phyloP scores from a whole-genome alignment of 2,888 invertebrate species.

The Aethes cnicana region DNA sequence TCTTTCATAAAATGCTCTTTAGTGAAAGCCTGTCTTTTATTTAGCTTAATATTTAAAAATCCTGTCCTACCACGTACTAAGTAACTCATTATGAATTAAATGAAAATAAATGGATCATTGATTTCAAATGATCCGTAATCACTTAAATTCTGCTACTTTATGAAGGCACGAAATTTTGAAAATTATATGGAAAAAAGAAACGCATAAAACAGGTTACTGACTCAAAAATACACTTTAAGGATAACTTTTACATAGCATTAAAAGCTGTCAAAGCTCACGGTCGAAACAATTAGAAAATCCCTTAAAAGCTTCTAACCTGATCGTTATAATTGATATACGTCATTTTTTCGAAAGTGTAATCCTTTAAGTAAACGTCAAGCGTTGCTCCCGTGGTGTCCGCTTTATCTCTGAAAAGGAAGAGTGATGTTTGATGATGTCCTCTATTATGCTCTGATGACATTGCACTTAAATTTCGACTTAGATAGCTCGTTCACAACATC shows the following conservation, averaged over 20 bases:
- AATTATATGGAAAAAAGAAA: not conserved
- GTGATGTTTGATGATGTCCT: conserved; percentile 6
- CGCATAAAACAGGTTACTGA: not conserved
- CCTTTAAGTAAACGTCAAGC: conserved; percentile 18
- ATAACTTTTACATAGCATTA: not conserved
- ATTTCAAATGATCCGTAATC: no score
- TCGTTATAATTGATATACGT: conserved; percentile 23
- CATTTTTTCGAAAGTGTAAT: conserved; percentile 20
- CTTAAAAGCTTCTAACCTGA: conserved; percentile 17
- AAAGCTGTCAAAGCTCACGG: conserved; percentile 23
- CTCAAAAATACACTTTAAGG: not conserved
- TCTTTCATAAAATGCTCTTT: no score
- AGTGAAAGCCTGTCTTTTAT: no score
- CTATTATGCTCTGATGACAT: conserved; percentile 2
- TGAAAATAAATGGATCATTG: no score
- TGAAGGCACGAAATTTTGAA: no score
- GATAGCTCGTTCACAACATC: no score
- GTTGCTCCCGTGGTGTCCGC: conserved; percentile 1
- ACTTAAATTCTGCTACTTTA: no score
- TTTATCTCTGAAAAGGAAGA: conserved; percentile 5
- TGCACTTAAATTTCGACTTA: no score
- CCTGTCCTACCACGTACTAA: no score
- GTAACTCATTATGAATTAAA: no score
- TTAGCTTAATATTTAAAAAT: no score
- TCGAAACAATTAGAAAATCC: conserved; percentile 20